Evolutionary conservation across 2,113 vertebrate genomes (phyloP), one percentile per base, ranked within the genome.

Genomic region (Pycnonotus jocosus): DNA sequence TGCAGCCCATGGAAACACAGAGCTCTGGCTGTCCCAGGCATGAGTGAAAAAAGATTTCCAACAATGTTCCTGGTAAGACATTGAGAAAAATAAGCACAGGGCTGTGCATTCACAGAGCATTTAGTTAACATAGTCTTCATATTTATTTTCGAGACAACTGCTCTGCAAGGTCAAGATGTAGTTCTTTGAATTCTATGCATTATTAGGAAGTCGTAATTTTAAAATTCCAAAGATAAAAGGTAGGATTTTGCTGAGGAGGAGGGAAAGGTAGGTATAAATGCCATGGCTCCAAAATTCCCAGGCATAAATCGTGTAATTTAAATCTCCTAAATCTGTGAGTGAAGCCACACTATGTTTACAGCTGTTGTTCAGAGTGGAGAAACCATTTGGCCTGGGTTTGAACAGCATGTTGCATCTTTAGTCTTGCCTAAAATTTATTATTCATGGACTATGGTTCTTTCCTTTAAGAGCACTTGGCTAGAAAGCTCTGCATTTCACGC

Each of bases 351-450:
- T 72, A 65, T 44, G 28, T 92, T 95, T 97, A 93, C 81, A 96
- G 92, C 93, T 97, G 82, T 89, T 96, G 50, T 71, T 84, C 45
- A 83, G 65, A 95, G 60, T 12, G 15, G 58, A 85, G 51, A 94
- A 97, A 86, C 35, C 66, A 95, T 88, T 93, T 86, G 91, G 86
- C 81, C 61, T 0, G 0, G 82, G 76, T 90, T 48, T 87, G 81
- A 93, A 87, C 28, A 62, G 84, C 82, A 77, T 85, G 70, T 90
- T 91, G 77, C 87, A 90, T 92, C 92, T 97, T 95, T 56, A 95
- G 87, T 81, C 84, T 92, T 96, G 84, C 92, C 71, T 95, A 73
- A 97, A 97, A 95, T 96, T 93, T 96, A 94, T 97, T 97, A 96
- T 89, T 96, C 89, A 89, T 47, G 73, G 90, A 68, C 31, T 60